Percentiles rank a stretch among this genome's conserved stretches.
Evolutionary conservation across 37 sponge, comb jelly and placozoan species (phyloP).

Genomic region (Dysidea cf. avara): DNA sequence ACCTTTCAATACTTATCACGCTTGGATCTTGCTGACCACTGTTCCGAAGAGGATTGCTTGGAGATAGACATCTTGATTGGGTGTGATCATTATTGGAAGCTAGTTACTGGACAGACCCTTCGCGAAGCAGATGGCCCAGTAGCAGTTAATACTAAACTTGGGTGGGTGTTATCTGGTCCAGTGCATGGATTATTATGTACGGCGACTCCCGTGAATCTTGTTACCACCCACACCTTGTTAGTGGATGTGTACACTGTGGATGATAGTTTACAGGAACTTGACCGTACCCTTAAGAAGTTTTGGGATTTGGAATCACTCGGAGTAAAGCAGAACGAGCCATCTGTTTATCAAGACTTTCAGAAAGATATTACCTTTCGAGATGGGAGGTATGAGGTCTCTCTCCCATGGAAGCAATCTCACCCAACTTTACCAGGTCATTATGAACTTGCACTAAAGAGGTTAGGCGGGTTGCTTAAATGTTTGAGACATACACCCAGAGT

Average conservation of each 20-base stretch:
- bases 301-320: conserved; percentile 30
- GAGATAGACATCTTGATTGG: conserved; percentile 20
- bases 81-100: conserved; percentile 30
- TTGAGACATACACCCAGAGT: conserved; percentile 7
- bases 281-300: conserved; percentile 1
- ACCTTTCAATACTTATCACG: conserved; percentile 1
- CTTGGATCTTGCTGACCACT: conserved; percentile 20
- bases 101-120: conserved; percentile 14
- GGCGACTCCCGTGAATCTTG: background rate
- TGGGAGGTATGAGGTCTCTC: conserved; percentile 2
- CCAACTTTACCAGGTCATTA: conserved; percentile 16
- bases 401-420: conserved; percentile 12
- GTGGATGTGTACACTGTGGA: background rate
- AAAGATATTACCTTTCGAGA: background rate
- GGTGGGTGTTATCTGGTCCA: conserved; percentile 21
- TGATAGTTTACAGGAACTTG: background rate
- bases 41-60: background rate
- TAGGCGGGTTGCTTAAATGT: background rate
- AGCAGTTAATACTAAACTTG: conserved; percentile 26
- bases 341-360: too few relatives aligned
- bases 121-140: conserved; percentile 5
- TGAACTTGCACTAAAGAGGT: background rate
- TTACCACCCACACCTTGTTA: conserved; percentile 2
- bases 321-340: too few relatives aligned
- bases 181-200: background rate